Conservation (phyloP, 2,888 invertebrate genomes). For the Kryphioiulus occultus region DNA sequence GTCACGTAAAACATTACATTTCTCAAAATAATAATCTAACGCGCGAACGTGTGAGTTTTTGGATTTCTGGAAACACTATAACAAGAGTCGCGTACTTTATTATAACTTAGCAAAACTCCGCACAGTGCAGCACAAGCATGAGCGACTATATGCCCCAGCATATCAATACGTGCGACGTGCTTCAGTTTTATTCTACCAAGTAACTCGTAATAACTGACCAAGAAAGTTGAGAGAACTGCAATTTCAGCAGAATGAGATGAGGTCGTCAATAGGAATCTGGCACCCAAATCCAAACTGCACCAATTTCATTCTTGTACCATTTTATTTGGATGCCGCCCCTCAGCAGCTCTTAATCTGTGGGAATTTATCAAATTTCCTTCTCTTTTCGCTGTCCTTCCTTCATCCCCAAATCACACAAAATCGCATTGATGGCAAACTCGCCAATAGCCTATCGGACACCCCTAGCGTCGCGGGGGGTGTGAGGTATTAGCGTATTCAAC, state of each 20-base stretch:
- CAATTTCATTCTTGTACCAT: too few relatives aligned
- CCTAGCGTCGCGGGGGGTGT: background rate
- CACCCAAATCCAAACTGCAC: too few relatives aligned
- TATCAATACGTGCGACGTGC: background rate
- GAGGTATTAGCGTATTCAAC: background rate
- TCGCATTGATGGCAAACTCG: background rate
- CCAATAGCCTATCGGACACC: background rate
- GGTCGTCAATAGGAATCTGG: background rate
- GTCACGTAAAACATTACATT: slow-evolving; percentile 7
- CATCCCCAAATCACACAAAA: background rate
- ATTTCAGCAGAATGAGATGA: background rate
- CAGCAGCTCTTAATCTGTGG: background rate
- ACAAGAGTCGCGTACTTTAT: background rate
- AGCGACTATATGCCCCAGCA: background rate
- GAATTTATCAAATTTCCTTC: slow-evolving; percentile 2
- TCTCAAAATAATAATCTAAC: background rate
- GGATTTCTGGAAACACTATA: background rate
- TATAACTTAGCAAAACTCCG: background rate
- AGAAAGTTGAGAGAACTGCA: background rate
- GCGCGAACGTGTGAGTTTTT: background rate
- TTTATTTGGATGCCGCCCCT: background rate
- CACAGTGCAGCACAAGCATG: background rate
- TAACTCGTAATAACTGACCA: background rate
- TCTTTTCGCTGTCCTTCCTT: background rate
- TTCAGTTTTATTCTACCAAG: too few relatives aligned